These are phyloP conservation scores for Tokudaia muenninki DNA, from an alignment of 2,797 vertebrate species.

Conservation along the genomic window DNA sequence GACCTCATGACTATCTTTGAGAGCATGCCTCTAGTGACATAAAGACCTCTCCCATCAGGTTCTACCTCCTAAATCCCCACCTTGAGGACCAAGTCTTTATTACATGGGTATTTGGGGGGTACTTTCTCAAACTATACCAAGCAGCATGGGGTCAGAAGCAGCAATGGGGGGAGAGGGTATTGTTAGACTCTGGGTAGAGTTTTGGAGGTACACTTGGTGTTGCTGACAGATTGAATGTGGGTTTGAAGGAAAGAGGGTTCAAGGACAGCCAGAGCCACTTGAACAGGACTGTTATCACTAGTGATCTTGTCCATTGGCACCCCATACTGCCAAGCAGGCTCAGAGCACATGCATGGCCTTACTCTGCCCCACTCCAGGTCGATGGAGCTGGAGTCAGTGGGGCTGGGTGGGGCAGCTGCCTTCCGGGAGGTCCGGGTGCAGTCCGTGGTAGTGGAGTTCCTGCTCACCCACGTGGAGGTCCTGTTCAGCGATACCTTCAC, in stretches of 20 bases:
- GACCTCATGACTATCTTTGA: background rate
- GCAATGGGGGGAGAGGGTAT: background rate
- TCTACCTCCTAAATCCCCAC: background rate
- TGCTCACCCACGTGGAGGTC: slow-evolving; percentile 90
- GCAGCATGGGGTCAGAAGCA: background rate
- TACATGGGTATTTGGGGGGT: background rate
- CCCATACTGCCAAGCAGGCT: background rate
- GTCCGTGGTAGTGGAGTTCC: slow-evolving; percentile 92
- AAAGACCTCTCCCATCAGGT: background rate
- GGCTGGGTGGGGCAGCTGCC: slow-evolving; percentile 89
- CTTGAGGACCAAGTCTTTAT: background rate
- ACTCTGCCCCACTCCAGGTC: slow-evolving; percentile 84
- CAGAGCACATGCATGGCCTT: background rate
- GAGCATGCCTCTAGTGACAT: background rate
- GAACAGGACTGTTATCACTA: background rate
- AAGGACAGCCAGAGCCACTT: background rate
- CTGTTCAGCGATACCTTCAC: slow-evolving; percentile 92
- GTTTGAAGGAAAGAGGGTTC: background rate
- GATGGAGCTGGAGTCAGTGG: slow-evolving; percentile 90
- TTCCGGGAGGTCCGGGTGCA: slow-evolving; percentile 92
- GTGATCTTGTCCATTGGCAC: background rate
- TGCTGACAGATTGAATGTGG: background rate
- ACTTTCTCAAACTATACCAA: background rate
- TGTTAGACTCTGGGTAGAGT: background rate
- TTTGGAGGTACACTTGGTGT: background rate